These are phyloP conservation scores for Acanthopagrus latus DNA, from an alignment of 2,797 vertebrate genomes.

Conservation along the genomic window DNA sequence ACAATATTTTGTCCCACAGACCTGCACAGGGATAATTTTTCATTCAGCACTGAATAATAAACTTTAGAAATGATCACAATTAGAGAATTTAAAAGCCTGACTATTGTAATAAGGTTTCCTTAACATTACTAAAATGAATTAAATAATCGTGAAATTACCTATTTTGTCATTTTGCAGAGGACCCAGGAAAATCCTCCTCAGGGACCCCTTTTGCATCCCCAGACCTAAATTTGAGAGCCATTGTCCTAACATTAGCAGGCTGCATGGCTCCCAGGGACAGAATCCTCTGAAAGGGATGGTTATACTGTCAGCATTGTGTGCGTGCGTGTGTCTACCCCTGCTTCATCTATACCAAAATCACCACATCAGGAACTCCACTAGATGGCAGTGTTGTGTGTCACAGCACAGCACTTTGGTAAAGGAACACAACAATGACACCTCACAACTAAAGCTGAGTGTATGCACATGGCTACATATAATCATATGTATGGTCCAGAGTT, in stretches of 20 bases:
- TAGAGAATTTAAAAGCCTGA: constrained; percentile 14
- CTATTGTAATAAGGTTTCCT: constrained; percentile 23
- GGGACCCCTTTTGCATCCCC: constrained; percentile 45
- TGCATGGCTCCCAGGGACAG: constrained; percentile 60
- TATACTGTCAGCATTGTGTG: constrained; percentile 27
- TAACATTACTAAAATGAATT: constrained; percentile 39
- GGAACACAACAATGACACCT: background rate
- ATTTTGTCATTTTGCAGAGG: constrained; percentile 45
- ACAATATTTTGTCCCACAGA: background rate
- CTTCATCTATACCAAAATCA: background rate
- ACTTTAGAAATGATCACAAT: constrained; percentile 28
- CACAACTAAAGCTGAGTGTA: background rate
- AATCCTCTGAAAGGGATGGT: constrained; percentile 49
- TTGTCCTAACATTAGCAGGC: constrained; percentile 56
- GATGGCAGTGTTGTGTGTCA: constrained; percentile 81
- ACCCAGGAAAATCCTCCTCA: constrained; percentile 35
- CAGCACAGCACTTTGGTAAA: constrained; percentile 8
- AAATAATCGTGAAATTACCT: constrained; percentile 58
- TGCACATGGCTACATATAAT: background rate
- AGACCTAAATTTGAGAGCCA: constrained; percentile 58
- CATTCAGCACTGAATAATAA: constrained; percentile 27
- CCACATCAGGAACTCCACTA: constrained; percentile 59
- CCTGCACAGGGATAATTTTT: constrained; percentile 8
- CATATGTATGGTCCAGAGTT: background rate
- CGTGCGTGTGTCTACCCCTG: constrained; percentile 27